These are phyloP conservation scores for Gari tellinella DNA, from an alignment of 2,888 invertebrate genomes.

Conservation along the genomic window DNA sequence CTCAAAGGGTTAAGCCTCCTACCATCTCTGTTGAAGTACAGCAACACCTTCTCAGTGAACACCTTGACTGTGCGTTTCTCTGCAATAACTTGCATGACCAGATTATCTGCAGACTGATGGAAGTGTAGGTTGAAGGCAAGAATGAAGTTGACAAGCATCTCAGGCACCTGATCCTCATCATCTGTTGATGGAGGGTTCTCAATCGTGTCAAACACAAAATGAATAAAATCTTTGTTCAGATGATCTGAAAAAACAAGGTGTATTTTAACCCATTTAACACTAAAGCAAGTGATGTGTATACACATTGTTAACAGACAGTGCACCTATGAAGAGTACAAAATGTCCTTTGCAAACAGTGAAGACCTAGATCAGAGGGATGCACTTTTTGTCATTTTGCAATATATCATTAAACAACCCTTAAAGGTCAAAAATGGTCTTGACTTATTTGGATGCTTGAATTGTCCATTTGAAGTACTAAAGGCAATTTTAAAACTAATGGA, in stretches of 20 bases:
- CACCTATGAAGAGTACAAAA: no score
- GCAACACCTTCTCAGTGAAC: constrained; percentile 95
- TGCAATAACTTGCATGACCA: constrained; percentile 82
- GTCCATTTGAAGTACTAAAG: no score
- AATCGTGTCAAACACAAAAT: constrained; percentile 92
- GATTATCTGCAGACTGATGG: constrained; percentile 79
- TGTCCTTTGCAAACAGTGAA: no score
- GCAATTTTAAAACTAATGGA: no score
- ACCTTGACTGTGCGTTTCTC: constrained; percentile 89
- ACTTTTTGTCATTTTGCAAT: no score
- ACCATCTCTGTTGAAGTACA: constrained; percentile 95
- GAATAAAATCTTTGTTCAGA: constrained; percentile 92
- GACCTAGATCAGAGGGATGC: no score
- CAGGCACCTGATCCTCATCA: constrained; percentile 93
- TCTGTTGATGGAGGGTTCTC: constrained; percentile 92
- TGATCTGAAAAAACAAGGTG: constrained; percentile 90
- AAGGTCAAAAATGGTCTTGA: no score
- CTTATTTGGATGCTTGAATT: no score
- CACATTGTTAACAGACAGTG: no score
- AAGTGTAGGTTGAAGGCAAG: constrained; percentile 97
- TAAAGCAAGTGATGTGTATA: no score
- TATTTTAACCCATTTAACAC: no score
- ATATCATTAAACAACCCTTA: no score
- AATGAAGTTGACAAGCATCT: constrained; percentile 92
- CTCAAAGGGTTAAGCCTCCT: constrained; percentile 19